Evolutionary conservation across 1,140 invertebrate species (phyloP), one percentile per base, ranked within the genome.

Genomic region (Bilobella aurantiaca): DNA sequence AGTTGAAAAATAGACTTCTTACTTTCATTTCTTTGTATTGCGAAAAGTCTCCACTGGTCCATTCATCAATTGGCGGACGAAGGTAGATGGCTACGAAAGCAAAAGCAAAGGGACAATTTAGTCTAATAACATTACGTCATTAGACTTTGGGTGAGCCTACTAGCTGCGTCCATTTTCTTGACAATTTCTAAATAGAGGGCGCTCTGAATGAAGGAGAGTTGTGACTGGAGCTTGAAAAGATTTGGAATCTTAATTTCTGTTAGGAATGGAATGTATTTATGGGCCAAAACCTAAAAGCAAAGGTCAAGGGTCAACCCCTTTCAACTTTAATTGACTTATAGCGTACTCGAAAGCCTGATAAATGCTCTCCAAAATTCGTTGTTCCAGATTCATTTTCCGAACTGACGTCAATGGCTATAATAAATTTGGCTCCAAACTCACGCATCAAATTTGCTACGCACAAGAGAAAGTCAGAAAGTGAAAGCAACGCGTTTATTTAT

Each of bases 361-460:
- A 8, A 28, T 37, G 37, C 14, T 62, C 59, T 62, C 59, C 59
- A 42, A 30, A 62, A 62, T 62, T 42, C 14, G 59, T 42, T 3
- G 59, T 37, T 23, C 3, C 25, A 3, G 3, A 8, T 12, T 3
- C 3, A 8, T 46, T 27, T 37, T 62, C 32, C 3, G 30, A 3
- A 27, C 25, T 30, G n/a, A 62, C 30, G 25, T 62, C 59, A 3
- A 62, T 25, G 3, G 29, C 59, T 5, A 62, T 3, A 21, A 42
- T 62, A 23, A 34, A 62, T 14, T 37, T 37, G 14, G 23, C 31
- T n/a, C 59, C 59, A 23, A 37, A 42, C 12, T 34, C n/a, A 18
- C 59, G 12, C 59, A 62, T 62, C 14, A 62, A 3, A 62, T 62
- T 62, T 3, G 59, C 59, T 62, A 42, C 28, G 30, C 3, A 62